Evolutionary conservation across 2,797 vertebrate species (phyloP), one percentile per base, ranked within the genome.

Genomic region (Enteromius argenteus): DNA sequence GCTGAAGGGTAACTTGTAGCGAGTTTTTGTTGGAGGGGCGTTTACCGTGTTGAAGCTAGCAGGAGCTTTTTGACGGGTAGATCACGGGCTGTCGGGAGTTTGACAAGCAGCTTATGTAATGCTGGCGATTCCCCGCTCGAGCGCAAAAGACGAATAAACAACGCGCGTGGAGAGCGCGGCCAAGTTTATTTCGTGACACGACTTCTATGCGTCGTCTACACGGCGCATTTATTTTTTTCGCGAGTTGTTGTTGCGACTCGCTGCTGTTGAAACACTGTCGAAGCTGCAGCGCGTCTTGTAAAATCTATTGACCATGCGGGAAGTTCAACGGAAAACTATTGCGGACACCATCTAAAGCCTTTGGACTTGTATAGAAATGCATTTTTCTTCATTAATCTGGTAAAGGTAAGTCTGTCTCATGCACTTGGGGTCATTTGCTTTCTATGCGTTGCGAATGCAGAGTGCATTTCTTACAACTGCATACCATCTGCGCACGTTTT

Each of bases 21-120:
- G 8, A 81, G 68, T 73, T 72, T 81, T 27, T 68, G 60, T 73
- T 5, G 7, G 32, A 81, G 79, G 77, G 82, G 75, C 83, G 75
- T 84, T 64, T 62, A 84, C 75, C 75, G 53, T 9, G 23, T 77
- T 44, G 51, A 81, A 81, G 80, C 80, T 82, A 76, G 39, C 35
- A 19, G 78, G 23, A 49, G 66, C 32, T 37, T 35, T 68, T 44
- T 46, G 51, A 73, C 60, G n/a, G 64, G 73, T 56, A 53, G 84
- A 75, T 82, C 80, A 62, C 37, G 19, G 53, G 75, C 53, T 78
- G 79, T 76, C 62, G 75, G 74, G 80, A 81, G 80, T 77, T 37
- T 74, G 75, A 60, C 85, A 83, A 80, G 74, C 79, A 9, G 58
- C 69, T 88, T 86, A 88, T 80, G 85, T 87, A 88, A 87, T 35